Percentiles rank a stretch among this genome's conserved stretches.
These are phyloP conservation scores for Lagocephalus sceleratus DNA, from an alignment of 2,797 vertebrate species.

Conservation along the genomic window DNA sequence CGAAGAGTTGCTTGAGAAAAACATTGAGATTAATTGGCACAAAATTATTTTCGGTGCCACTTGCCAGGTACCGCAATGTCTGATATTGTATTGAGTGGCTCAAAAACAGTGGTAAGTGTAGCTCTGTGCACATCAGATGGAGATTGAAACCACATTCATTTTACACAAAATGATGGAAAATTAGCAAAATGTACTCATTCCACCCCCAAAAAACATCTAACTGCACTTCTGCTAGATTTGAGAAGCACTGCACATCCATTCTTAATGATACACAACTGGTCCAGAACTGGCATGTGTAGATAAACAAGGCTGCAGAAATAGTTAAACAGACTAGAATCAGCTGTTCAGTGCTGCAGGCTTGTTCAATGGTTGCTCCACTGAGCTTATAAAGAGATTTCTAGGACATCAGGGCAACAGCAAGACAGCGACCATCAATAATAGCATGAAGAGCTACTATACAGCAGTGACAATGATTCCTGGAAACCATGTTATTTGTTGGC, in stretches of 20 bases:
- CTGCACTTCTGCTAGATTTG: too few species aligned
- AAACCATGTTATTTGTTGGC: constrained; percentile 13
- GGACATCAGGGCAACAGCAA: constrained; percentile 1
- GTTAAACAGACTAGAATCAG: too few species aligned
- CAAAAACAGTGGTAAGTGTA: constrained; percentile 17
- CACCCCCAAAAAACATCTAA: too few species aligned
- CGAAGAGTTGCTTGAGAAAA: constrained; percentile 59
- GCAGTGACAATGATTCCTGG: constrained; percentile 17
- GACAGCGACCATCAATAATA: constrained; percentile 18
- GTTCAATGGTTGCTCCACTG: constrained; percentile 16
- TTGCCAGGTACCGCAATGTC: constrained; percentile 41
- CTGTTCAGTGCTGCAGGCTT: too few species aligned
- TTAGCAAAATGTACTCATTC: too few species aligned
- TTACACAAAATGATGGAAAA: neutral
- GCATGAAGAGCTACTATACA: constrained; percentile 17
- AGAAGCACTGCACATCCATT: too few species aligned
- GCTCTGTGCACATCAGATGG: neutral
- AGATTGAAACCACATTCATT: neutral
- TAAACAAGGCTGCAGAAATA: constrained; percentile 34
- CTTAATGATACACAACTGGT: too few species aligned
- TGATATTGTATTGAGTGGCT: constrained; percentile 31
- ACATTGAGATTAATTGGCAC: constrained; percentile 37
- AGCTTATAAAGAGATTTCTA: constrained; percentile 3
- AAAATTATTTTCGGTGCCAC: constrained; percentile 47
- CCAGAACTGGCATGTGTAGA: neutral